Evolutionary conservation across 2,888 invertebrate genomes (phyloP).

Genomic region (Calameuta pallipes): DNA sequence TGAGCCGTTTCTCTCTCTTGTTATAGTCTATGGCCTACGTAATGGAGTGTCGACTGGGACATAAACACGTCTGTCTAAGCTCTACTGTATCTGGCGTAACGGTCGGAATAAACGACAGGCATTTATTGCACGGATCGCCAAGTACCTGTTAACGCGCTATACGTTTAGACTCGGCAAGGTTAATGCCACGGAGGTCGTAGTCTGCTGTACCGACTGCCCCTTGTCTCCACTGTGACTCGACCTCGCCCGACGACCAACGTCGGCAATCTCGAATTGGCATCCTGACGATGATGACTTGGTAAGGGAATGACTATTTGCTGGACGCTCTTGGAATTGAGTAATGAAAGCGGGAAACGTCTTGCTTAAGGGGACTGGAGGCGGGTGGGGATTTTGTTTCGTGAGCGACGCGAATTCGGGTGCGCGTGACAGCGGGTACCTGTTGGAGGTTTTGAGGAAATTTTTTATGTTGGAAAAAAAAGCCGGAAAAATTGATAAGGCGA

Average conservation of each 20-base stretch:
- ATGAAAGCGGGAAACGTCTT: too few species aligned
- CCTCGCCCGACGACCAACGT: not conserved
- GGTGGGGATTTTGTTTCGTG: too few species aligned
- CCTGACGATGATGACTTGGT: too few species aligned
- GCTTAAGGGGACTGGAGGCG: too few species aligned
- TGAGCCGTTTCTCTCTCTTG: not conserved
- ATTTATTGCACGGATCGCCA: conserved; percentile 47
- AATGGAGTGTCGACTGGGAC: conserved; percentile 2
- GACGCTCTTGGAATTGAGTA: too few species aligned
- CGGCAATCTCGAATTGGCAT: not conserved
- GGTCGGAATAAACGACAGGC: conserved; percentile 45
- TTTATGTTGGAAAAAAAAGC: too few species aligned
- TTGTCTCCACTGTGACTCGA: conserved; percentile 27
- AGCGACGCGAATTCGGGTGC: too few species aligned
- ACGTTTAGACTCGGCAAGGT: conserved; percentile 44
- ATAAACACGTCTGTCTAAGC: too few species aligned
- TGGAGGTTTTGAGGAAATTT: too few species aligned
- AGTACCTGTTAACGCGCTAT: conserved; percentile 46
- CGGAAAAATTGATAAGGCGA: too few species aligned
- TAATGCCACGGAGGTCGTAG: conserved; percentile 46
- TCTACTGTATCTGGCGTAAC: conserved; percentile 31
- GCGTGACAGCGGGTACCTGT: too few species aligned
- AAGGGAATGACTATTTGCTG: too few species aligned
- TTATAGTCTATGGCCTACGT: conserved; percentile 14
- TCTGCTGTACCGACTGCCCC: conserved; percentile 30